Evolutionary conservation across 2,113 vertebrate species (phyloP), one percentile per base, ranked within the genome.

Genomic region (Saccopteryx leptura): DNA sequence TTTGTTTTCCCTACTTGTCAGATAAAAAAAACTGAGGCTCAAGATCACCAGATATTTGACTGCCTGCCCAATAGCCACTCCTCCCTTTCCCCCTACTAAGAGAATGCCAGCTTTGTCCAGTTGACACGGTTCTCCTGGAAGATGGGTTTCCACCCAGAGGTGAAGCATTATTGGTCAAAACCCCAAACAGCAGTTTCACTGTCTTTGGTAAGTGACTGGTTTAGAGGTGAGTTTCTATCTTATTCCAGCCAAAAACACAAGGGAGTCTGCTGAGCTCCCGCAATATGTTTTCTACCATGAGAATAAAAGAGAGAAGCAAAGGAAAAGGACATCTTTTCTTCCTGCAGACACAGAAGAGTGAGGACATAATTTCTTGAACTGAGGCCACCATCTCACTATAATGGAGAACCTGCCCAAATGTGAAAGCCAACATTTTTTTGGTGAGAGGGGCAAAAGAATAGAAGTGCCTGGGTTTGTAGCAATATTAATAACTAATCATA

Each of bases 401-500:
- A 13, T 2, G 26, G 11, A 8, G 74, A 72, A 50, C 13, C 24
- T 63, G 48, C 33, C n/a, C 87, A 56, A 58, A 79, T 31, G 46
- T 52, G 24, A 93, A 96, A 83, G 33, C 12, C 39, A 79, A 31
- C 10, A 58, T 21, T 21, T n/a, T 80, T 72, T 69, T 60, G 69
- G 48, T 46, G 39, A 12, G 39, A 96, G 18, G 24, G 28, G 17
- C 58, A 33, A 86, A 95, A 68, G 28, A 28, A 79, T 68, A 31
- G 65, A 92, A 92, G 33, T 31, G 33, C 11, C 28, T 71, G 54
- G 10, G 26, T 80, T 85, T 58, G 23, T 10, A 81, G 60, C 9
- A 86, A 61, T 18, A 93, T 88, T 74, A 54, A 84, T 65, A 93
- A 90, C 39, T 33, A 69, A 69, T 50, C 60, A 46, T 26, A 68